Evolutionary conservation across 2,113 vertebrate genomes (phyloP).

Genomic region (Cinclus mexicanus): DNA sequence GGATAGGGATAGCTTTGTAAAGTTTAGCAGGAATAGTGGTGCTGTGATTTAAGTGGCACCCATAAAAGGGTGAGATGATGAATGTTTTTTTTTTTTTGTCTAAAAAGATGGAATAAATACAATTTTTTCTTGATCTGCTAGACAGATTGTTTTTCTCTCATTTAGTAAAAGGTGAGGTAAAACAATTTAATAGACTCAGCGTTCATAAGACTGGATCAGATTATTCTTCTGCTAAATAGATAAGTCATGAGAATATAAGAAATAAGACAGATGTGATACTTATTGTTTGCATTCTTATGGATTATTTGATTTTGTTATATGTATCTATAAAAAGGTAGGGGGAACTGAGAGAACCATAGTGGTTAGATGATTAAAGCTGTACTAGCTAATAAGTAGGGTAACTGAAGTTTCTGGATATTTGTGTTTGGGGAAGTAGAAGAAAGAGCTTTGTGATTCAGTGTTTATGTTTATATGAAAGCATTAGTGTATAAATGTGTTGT

Average conservation of each 20-base stretch:
- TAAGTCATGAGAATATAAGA: not conserved
- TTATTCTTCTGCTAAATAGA: not conserved
- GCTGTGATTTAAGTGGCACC: not conserved
- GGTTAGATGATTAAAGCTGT: not conserved
- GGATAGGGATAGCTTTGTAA: not conserved
- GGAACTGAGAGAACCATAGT: not conserved
- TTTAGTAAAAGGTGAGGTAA: not conserved
- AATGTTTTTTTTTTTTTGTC: not conserved
- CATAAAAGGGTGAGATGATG: not conserved
- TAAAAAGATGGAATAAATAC: not conserved
- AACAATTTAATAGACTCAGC: not conserved
- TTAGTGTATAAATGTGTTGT: not conserved
- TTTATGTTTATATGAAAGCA: not conserved
- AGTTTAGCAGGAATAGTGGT: not conserved
- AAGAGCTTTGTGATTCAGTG: not conserved
- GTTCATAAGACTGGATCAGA: not conserved
- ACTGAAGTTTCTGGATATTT: not conserved
- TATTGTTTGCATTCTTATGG: not conserved
- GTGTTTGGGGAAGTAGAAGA: not conserved
- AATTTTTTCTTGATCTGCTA: not conserved
- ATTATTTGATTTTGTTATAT: not conserved
- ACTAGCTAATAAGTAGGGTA: not conserved
- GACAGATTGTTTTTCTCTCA: not conserved
- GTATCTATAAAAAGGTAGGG: not conserved
- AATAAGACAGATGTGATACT: not conserved